A percentile compares a stretch with the other conserved stretches of the same genome.
These are phyloP conservation scores for Mesopsocus fuscifrons DNA, from an alignment of 2,888 invertebrate species.

Conservation along the genomic window DNA sequence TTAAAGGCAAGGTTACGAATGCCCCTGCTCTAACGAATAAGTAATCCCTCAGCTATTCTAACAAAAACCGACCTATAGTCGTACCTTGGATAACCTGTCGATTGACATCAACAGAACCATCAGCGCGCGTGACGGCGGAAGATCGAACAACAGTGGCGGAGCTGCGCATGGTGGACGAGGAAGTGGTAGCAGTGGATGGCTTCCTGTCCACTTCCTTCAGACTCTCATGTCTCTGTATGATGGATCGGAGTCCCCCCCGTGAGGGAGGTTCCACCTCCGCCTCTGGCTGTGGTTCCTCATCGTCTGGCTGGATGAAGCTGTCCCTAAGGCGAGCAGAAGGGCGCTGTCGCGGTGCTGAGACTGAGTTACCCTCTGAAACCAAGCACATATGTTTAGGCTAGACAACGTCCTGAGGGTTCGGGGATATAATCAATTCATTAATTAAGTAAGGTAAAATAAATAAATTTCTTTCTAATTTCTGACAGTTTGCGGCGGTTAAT, in stretches of 20 bases:
- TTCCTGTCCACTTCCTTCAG: constrained; percentile 1
- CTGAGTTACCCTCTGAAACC: constrained; percentile 14
- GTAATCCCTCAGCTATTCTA: too few relatives aligned
- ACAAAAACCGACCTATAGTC: too few relatives aligned
- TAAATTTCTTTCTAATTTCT: too few relatives aligned
- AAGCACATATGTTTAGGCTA: too few relatives aligned
- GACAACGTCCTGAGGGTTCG: too few relatives aligned
- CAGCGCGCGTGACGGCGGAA: constrained; percentile 18
- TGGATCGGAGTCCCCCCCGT: constrained; percentile 18
- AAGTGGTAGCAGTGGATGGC: neutral
- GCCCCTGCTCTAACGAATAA: too few relatives aligned
- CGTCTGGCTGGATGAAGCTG: constrained; percentile 18
- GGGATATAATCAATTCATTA: too few relatives aligned
- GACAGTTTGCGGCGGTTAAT: too few relatives aligned
- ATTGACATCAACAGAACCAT: constrained; percentile 20
- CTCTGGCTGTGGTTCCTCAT: constrained; percentile 13
- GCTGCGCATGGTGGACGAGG: constrained; percentile 11
- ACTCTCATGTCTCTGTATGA: constrained; percentile 21
- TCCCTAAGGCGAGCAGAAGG: constrained; percentile 20
- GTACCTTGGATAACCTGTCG: constrained; percentile 20
- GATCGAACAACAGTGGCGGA: constrained; percentile 19
- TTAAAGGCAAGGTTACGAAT: too few relatives aligned
- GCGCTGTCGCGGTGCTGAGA: constrained; percentile 17
- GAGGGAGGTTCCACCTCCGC: constrained; percentile 12
- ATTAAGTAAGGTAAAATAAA: too few relatives aligned